Conservation (phyloP, 2,113 vertebrate species). For the Mus spicilegus region DNA sequence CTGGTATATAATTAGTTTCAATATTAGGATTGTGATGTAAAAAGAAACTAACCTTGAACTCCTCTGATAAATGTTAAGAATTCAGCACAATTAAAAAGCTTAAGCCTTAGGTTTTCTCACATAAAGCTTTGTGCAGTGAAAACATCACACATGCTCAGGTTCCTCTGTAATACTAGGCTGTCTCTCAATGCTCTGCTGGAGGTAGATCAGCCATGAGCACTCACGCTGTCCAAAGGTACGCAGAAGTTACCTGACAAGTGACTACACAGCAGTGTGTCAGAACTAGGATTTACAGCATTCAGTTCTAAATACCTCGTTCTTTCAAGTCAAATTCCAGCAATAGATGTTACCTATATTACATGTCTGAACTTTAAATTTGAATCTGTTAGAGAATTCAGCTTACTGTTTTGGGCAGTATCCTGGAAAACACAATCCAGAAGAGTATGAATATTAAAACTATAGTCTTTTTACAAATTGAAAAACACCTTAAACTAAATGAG, state of each 20-base stretch:
- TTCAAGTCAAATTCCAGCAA: neutral
- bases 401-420: constrained; percentile 37
- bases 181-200: neutral
- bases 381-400: constrained; percentile 27
- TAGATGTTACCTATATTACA: constrained; percentile 2
- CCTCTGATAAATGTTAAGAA: constrained; percentile 31
- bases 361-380: constrained; percentile 33
- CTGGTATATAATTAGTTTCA: neutral
- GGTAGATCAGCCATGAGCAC: neutral
- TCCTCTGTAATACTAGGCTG: neutral
- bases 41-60: neutral
- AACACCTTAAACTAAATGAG: constrained; percentile 60
- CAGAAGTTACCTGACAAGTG: neutral
- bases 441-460: constrained; percentile 73
- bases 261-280: neutral
- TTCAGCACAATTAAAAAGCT: constrained; percentile 16
- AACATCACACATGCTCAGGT: neutral
- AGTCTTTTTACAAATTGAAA: constrained; percentile 68
- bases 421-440: constrained; percentile 55
- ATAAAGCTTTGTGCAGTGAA: neutral
- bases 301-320: neutral
- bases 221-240: neutral
- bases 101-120: neutral
- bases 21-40: neutral
- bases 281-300: constrained; percentile 47